phyloP scores from a whole-genome alignment of 2,888 invertebrate genomes.

The Apoda limacodes region DNA sequence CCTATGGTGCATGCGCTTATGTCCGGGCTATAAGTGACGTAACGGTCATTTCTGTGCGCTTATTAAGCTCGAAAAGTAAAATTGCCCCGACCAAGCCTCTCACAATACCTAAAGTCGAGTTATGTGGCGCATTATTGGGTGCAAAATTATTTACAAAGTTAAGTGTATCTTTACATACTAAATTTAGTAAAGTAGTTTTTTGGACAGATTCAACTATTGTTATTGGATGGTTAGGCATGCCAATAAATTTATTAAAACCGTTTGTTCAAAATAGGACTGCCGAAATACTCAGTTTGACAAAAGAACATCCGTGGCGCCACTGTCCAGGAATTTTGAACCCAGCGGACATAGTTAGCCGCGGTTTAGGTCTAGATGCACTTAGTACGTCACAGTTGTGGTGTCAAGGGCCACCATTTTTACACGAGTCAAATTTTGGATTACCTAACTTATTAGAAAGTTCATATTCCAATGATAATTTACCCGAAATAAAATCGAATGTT shows the following conservation, averaged over 20 bases:
- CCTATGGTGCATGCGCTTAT: slow-evolving; percentile 22
- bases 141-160: slow-evolving; percentile 17
- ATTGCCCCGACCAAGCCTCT: slow-evolving; percentile 21
- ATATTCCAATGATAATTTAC: too few species aligned
- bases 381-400: slow-evolving; percentile 7
- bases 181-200: slow-evolving; percentile 12
- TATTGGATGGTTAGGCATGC: slow-evolving; percentile 19
- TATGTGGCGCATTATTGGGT: slow-evolving; percentile 17
- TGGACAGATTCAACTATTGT: slow-evolving; percentile 23
- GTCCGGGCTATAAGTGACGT: slow-evolving; percentile 10
- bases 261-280: slow-evolving; percentile 19
- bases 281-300: slow-evolving; percentile 17
- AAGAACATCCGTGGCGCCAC: slow-evolving; percentile 5
- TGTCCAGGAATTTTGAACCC: too few species aligned
- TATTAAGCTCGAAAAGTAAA: slow-evolving; percentile 22
- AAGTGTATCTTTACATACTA: slow-evolving; percentile 8
- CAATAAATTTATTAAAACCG: slow-evolving; percentile 18
- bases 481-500: too few species aligned
- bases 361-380: slow-evolving; percentile 2
- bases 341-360: slow-evolving; percentile 6
- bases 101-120: slow-evolving; percentile 22
- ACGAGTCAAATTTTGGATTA: too few species aligned
- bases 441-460: too few species aligned
- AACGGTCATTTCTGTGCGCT: slow-evolving; percentile 9
- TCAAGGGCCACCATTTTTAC: slow-evolving; percentile 8